Base-by-base conservation (phyloP, 2,797 vertebrate genomes). In the Amazona ochrocephala region DNA sequence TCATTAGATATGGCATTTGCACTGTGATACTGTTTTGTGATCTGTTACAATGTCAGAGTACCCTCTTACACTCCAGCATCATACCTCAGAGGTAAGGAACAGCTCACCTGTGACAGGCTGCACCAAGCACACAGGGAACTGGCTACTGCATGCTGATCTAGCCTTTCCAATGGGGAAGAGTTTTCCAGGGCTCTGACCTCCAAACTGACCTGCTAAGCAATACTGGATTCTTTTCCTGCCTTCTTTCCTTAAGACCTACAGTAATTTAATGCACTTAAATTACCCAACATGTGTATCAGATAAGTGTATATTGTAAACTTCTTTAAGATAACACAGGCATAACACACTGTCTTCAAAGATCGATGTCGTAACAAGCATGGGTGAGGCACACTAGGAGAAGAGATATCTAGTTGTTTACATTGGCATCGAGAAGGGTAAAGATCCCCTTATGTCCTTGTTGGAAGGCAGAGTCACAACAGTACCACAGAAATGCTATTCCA, bases 61-160 rank as follows among this genome's bases (percentile, higher is more conserved):
- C 29, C 17, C 51, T 74, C 79, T 7, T n/a, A 54, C 27, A 45
- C 34, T 32, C 47, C 64, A 73, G 61, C 60, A 22, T 39, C 20
- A 9, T 15, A 58, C 7, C 66, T 37, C 32, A 24, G 2, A 5
- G 26, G 39, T 32, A 22, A 5, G 29, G 75, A 7, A 26, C 37
- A 44, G 65, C 41, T 66, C n/a, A 7, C 20, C 7, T 0, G 39
- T 9, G 21, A 73, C 0, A 1, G 34, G 17, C 67, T 47, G 20
- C 44, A 56, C 26, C 1, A 3, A 48, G 23, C 2, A 13, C 48
- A 4, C 0, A 2, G 3, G 17, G 22, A 75, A 71, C 44, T 0
- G 3, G 23, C 34, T 51, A 61, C 53, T 74, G 47, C 5, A 4
- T 13, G 9, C 68, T 47, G n/a, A 64, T 29, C 27, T 1, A 4